phyloP scores from a whole-genome alignment of 53 echinoderm and acorn worm species.

The Crossaster papposus region DNA sequence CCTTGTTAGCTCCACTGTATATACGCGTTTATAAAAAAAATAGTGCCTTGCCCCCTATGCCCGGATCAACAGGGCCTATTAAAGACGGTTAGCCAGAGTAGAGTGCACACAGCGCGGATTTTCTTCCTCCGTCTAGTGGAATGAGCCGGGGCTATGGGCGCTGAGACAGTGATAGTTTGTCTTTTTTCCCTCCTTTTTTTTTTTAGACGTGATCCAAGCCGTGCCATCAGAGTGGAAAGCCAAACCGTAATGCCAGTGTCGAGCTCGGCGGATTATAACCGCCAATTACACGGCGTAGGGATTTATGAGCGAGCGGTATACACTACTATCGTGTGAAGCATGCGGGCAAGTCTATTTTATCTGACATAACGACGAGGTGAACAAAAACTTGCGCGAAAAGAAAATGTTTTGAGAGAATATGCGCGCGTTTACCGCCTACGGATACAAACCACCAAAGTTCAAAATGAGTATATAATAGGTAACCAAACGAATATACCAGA shows the following conservation, averaged over 20 bases:
- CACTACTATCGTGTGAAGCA: neutral
- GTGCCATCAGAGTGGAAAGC: constrained; percentile 11
- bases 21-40: constrained; percentile 50
- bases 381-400: no score
- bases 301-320: neutral
- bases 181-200: neutral
- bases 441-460: no score
- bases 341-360: neutral
- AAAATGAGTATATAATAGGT: no score
- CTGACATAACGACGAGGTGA: neutral
- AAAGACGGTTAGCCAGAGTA: neutral
- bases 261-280: neutral
- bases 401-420: no score
- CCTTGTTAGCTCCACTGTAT: constrained; percentile 41
- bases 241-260: constrained; percentile 23
- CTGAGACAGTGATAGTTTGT: constrained; percentile 31
- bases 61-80: constrained; percentile 18
- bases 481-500: no score
- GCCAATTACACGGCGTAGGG: constrained; percentile 5
- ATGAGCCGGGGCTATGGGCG: constrained; percentile 29
- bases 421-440: no score
- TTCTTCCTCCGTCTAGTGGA: neutral
- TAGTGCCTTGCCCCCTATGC: constrained; percentile 50
- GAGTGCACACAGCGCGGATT: neutral
- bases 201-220: neutral